phyloP scores from a whole-genome alignment of 2,113 vertebrate genomes.

The Notiomystis cincta region DNA sequence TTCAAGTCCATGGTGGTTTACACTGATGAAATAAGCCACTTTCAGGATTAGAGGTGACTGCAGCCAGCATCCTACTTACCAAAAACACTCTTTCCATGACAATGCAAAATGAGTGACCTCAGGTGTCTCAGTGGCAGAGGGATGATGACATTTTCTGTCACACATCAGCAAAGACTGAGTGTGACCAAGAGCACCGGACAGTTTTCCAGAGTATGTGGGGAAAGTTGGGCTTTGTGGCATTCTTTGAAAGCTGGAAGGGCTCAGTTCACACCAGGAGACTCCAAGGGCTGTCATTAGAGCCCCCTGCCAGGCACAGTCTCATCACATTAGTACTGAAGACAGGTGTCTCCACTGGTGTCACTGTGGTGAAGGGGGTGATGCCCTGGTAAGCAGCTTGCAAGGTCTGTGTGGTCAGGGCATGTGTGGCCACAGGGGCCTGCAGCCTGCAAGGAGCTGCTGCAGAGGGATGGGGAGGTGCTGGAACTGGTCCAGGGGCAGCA shows the following conservation, averaged over 20 bases:
- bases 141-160: not conserved
- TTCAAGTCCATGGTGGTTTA: not conserved
- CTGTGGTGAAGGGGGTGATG: not conserved
- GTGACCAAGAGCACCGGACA: not conserved
- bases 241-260: not conserved
- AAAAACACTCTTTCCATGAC: not conserved
- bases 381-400: not conserved
- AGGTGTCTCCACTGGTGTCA: not conserved
- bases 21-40: not conserved
- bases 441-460: not conserved
- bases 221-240: not conserved
- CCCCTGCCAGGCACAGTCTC: not conserved
- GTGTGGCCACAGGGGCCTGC: not conserved
- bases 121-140: not conserved
- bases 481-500: not conserved
- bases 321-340: fast-evolving
- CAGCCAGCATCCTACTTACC: not conserved
- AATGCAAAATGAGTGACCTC: not conserved
- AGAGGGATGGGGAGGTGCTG: not conserved
- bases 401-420: fast-evolving
- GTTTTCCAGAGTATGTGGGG: not conserved
- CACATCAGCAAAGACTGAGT: not conserved
- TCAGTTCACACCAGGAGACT: fast-evolving
- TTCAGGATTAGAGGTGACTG: not conserved
- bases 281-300: not conserved